Base-by-base conservation (phyloP, 1,140 invertebrate genomes). In the Macrobrachium nipponense region DNA sequence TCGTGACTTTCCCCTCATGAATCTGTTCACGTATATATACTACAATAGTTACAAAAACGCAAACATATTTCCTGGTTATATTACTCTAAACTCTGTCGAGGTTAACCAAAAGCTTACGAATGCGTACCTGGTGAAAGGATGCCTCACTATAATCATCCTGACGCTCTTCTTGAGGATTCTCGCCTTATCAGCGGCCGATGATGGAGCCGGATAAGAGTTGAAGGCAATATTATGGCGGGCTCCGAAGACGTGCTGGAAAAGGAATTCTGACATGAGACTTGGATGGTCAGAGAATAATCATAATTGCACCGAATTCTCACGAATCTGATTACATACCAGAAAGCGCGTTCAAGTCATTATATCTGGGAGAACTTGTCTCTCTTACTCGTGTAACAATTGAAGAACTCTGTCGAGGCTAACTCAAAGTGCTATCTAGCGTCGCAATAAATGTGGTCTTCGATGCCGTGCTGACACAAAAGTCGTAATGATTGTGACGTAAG, bases 91-190 rank as follows among this genome's bases (percentile, higher is more conserved):
- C 27, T 4, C 27, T 36, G 4, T 2, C 27, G 27, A 18, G 44
- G 12, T 51, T 43, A 15, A 76, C 12, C 27, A 8, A 17, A 10
- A 44, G 6, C 36, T 27, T 15, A 17, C n/a, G 68, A 4, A 14
- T 17, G 58, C 51, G 15, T 62, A 83, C 81, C 81, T 83, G 81
- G 72, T 68, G 59, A 73, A 73, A 17, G 70, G 70, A 73, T 73
- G 70, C 15, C 70, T 73, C 0, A 73, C 70, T 5, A 73, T 36
- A 36, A 73, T 73, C 23, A 73, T 18, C 27, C 70, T 73, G 20
- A 73, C 8, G 70, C 70, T 73, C 11, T 43, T 73, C 70, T 73
- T 73, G 6, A 73, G 27, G 7, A 73, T 20, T 17, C 44, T 43
- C 7, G 27, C 70, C 11, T 73, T 73, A 14, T 73, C 70, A 18